Base-by-base conservation (phyloP, 2,113 vertebrate species). In the Trichechus manatus region DNA sequence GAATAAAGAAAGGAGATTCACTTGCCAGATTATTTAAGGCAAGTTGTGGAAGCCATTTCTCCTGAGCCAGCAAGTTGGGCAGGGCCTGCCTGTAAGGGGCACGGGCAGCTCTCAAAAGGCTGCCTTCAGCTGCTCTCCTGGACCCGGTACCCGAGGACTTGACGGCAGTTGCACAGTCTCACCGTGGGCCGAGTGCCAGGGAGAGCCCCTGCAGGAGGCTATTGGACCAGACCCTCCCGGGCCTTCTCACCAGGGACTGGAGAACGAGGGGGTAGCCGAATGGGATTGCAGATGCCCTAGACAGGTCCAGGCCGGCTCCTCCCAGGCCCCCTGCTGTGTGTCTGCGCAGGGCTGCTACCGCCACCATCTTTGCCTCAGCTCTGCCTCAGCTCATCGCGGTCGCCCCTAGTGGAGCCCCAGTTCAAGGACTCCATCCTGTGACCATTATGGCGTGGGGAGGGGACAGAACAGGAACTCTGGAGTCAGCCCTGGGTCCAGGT, bases 121-220 rank as follows among this genome's bases (percentile, higher is more conserved):
- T 88, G 70, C 97, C 89, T 96, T 95, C 86, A 95, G 91, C 97
- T 83, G 93, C 97, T 96, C 97, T 96, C 78, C 87, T 86, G 87
- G 96, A 97, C 93, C 33, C 47, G 25, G 93, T 96, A 97, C 96
- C 91, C 95, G 81, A 98, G 14, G 64, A 93, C 85, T 59, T 96
- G 36, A 9, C 23, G 96, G 95, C 68, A 74, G 98, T 96, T 97
- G 96, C 97, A 98, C 97, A 98, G 91, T 96, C 98, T 92, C 97
- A 86, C 91, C 88, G n/a, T 59, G 91, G 82, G 92, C 91, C 79
- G 96, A 96, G 68, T 27, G 89, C 96, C 96, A 93, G 86, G 36
- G 92, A 96, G 96, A 87, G 78, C 84, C 98, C 89, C 90, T 50
- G 56, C 85, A 93, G 86, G 92, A 91, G 88, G 84, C 89, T 97